phyloP scores from a whole-genome alignment of 2,797 vertebrate species.

The Coracias cyanogaster region DNA sequence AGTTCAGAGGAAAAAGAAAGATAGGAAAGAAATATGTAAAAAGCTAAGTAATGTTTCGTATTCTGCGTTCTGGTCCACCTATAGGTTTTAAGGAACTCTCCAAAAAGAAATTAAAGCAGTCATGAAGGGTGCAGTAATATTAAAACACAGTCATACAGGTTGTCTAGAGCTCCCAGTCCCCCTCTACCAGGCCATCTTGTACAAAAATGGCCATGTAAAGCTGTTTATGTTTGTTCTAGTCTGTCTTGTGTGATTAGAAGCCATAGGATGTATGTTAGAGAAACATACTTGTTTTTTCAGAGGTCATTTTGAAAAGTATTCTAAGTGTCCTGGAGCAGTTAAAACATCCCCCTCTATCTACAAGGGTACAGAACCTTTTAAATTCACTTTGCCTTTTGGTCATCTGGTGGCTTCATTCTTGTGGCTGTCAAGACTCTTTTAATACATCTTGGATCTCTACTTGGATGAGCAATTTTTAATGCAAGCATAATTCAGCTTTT shows the following conservation, averaged over 20 bases:
- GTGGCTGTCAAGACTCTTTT: background rate
- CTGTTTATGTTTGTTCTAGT: background rate
- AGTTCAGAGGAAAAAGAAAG: background rate
- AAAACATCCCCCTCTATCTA: slow-evolving; percentile 2
- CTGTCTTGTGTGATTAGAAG: background rate
- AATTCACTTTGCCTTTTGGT: background rate
- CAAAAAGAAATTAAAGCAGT: background rate
- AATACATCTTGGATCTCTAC: background rate
- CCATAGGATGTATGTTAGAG: background rate
- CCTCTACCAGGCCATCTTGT: background rate
- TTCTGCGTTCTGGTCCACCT: background rate
- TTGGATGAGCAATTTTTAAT: background rate
- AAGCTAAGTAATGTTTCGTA: background rate
- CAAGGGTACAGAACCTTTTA: background rate
- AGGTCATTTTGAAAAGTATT: background rate
- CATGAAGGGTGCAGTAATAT: background rate
- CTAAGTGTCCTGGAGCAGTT: background rate
- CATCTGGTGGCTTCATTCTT: background rate
- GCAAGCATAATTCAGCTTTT: background rate
- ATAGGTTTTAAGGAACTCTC: background rate
- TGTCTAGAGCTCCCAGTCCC: background rate
- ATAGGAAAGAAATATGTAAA: background rate
- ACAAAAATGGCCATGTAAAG: background rate
- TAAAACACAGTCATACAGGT: background rate
- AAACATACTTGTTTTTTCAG: background rate